phyloP scores from a whole-genome alignment of 2,113 vertebrate species.

The Piliocolobus tephrosceles region DNA sequence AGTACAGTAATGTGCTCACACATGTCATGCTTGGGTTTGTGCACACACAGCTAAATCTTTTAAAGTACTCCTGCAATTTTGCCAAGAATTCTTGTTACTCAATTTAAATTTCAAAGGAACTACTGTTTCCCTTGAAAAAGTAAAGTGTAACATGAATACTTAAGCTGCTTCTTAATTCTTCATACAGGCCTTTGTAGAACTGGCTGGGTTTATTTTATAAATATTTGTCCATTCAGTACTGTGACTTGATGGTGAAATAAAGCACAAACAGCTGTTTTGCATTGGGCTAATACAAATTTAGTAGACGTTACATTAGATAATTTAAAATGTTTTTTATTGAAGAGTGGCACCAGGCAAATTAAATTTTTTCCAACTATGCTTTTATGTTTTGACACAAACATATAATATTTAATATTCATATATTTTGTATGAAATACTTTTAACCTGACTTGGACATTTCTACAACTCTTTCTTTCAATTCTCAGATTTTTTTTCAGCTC shows the following conservation, averaged over 20 bases:
- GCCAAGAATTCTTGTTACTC: slow-evolving; percentile 28
- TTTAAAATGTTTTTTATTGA: background rate
- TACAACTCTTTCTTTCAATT: background rate
- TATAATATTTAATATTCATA: background rate
- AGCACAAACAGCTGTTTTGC: background rate
- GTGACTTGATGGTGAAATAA: background rate
- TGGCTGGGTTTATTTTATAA: slow-evolving; percentile 6
- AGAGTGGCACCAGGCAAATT: background rate
- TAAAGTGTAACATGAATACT: background rate
- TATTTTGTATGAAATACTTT: background rate
- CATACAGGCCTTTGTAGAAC: background rate
- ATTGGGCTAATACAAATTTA: background rate
- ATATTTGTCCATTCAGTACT: slow-evolving; percentile 5
- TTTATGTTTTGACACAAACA: background rate
- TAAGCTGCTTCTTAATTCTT: background rate
- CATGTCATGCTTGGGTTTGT: background rate
- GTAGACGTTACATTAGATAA: background rate
- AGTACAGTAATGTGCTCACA: background rate
- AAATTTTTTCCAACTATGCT: background rate
- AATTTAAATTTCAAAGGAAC: slow-evolving; percentile 36
- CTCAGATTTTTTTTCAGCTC: background rate
- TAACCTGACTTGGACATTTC: background rate
- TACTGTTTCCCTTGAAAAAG: slow-evolving; percentile 18
- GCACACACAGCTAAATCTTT: slow-evolving; percentile 43
- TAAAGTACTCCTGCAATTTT: slow-evolving; percentile 16